A percentile compares a stretch with the other conserved stretches of the same genome.
Evolutionary conservation across 2,888 invertebrate genomes (phyloP).

Genomic region (Fragum whitleyi): DNA sequence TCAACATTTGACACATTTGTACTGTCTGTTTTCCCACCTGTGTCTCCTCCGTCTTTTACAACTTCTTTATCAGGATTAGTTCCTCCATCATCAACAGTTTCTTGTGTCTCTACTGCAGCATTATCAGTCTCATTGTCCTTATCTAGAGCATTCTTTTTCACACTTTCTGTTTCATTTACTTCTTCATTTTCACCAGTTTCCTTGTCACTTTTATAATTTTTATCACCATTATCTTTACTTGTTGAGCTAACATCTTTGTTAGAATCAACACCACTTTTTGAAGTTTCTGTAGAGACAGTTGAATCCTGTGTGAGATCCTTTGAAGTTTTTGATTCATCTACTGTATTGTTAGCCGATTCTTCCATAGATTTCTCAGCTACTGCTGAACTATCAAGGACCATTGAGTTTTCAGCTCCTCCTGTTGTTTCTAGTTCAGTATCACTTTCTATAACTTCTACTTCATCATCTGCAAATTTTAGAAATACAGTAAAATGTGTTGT

Average conservation of each 20-base stretch:
- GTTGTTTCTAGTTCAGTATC: constrained; percentile 42
- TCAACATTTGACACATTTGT: neutral
- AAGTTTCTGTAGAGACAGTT: neutral
- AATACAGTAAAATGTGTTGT: neutral
- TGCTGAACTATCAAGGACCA: neutral
- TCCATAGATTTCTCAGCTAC: neutral
- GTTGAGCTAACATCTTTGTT: neutral
- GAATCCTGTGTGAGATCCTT: neutral
- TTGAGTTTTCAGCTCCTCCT: neutral
- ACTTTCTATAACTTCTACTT: constrained; percentile 49
- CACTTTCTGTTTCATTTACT: neutral
- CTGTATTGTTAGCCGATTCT: neutral
- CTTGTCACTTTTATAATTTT: neutral
- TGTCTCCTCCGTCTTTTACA: neutral
- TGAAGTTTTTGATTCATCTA: neutral
- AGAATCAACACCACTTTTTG: neutral
- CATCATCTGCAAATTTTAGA: constrained; percentile 37
- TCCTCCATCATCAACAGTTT: neutral
- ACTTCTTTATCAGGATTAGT: neutral
- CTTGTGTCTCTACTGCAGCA: neutral
- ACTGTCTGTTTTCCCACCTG: neutral
- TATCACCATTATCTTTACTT: neutral
- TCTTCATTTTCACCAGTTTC: neutral
- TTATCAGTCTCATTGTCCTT: neutral
- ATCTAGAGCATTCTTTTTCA: neutral